Conservation (phyloP, 2,113 vertebrate species). For the Aviceda subcristata region DNA sequence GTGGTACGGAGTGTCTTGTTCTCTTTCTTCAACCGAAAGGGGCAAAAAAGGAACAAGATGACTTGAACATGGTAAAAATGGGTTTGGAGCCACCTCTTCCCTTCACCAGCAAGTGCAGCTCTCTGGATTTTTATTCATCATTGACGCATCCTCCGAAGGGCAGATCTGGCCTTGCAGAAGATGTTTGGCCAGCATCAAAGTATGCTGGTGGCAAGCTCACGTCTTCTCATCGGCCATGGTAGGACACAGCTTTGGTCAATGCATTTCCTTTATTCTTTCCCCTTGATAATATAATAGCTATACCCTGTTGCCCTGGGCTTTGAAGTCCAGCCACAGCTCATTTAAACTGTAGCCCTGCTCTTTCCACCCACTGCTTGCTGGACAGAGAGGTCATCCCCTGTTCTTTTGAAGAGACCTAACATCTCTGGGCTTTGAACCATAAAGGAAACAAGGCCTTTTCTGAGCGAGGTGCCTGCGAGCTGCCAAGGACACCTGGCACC, state of each 20-base stretch:
- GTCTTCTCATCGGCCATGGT: accelerated
- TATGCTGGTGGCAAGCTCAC: neutral
- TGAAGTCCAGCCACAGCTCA: neutral
- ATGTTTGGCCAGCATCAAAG: neutral
- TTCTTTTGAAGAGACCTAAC: neutral
- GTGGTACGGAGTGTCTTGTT: slow-evolving; percentile 36
- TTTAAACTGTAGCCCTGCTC: neutral
- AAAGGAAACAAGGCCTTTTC: neutral
- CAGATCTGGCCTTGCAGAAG: neutral
- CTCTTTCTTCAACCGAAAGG: slow-evolving; percentile 57
- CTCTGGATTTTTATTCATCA: neutral
- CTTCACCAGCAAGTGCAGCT: neutral
- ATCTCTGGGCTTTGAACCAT: neutral
- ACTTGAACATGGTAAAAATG: neutral
- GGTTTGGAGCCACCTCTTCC: neutral
- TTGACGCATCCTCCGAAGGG: neutral
- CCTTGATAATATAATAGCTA: neutral
- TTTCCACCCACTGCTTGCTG: neutral
- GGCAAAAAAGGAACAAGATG: neutral
- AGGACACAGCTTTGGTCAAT: neutral
- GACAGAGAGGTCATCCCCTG: neutral
- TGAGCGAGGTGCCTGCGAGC: neutral
- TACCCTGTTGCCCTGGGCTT: neutral
- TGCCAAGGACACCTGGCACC: neutral
- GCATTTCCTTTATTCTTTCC: neutral